A percentile compares a stretch with the other conserved stretches of the same genome.
Conservation (phyloP, 2,113 vertebrate genomes). For the Semicossyphus pulcher region DNA sequence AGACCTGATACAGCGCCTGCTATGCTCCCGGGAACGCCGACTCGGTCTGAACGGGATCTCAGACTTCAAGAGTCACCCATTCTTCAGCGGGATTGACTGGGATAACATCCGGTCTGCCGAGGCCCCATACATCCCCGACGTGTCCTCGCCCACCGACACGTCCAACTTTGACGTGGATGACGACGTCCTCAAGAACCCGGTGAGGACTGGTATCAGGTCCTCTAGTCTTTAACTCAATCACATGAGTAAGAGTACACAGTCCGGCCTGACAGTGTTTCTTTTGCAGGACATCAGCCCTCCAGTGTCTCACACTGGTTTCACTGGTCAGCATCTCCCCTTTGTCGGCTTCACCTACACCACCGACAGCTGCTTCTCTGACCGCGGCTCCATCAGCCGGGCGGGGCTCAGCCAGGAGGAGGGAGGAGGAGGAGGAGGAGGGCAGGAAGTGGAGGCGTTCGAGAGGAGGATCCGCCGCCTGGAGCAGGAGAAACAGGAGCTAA, state of each 20-base stretch:
- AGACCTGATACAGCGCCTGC: constrained; percentile 95
- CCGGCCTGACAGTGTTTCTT: background rate
- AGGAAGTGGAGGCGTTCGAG: constrained; percentile 91
- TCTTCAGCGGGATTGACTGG: constrained; percentile 95
- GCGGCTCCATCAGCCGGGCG: constrained; percentile 80
- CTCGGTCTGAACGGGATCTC: constrained; percentile 93
- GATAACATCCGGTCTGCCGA: constrained; percentile 92
- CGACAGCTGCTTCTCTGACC: constrained; percentile 93
- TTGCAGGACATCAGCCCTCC: constrained; percentile 91
- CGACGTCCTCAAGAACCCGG: constrained; percentile 93
- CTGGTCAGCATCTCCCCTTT: constrained; percentile 94
- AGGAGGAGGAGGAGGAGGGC: constrained; percentile 72
- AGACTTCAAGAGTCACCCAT: constrained; percentile 93
- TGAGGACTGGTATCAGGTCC: constrained; percentile 59
- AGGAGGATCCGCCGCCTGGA: constrained; percentile 91
- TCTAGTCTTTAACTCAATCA: too few species aligned
- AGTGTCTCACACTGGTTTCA: constrained; percentile 92
- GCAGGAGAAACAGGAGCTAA: constrained; percentile 95
- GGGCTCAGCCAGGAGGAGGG: constrained; percentile 70
- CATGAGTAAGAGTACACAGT: too few species aligned
- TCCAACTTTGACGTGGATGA: constrained; percentile 99
- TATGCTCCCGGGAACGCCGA: constrained; percentile 92
- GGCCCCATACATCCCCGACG: constrained; percentile 97
- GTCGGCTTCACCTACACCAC: constrained; percentile 98
- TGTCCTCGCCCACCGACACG: constrained; percentile 98